These are phyloP conservation scores for Emydoidea blandingii DNA, from an alignment of 2,797 vertebrate species.

Conservation along the genomic window DNA sequence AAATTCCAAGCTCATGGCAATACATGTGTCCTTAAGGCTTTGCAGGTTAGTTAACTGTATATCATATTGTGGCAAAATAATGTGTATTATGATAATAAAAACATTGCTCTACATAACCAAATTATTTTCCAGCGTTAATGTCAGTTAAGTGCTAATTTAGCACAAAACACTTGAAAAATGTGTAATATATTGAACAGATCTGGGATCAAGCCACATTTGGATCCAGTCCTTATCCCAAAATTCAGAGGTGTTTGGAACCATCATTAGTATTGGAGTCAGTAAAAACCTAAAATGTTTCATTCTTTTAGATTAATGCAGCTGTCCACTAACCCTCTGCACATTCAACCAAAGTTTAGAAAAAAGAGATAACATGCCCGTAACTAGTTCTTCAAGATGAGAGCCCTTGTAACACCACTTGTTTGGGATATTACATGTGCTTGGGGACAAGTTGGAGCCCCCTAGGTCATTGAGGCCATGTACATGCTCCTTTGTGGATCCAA, in stretches of 20 bases:
- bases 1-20: conserved; percentile 78
- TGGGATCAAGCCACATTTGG: not conserved
- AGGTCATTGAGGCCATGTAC: not conserved
- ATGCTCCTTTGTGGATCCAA: not conserved
- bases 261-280: not conserved
- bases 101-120: not conserved
- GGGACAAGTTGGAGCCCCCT: not conserved
- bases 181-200: not conserved
- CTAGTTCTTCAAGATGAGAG: not conserved
- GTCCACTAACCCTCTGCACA: not conserved
- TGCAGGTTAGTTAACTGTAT: conserved; percentile 80
- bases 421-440: not conserved
- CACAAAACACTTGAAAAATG: not conserved
- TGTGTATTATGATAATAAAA: not conserved
- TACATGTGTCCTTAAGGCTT: conserved; percentile 82
- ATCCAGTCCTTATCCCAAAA: not conserved
- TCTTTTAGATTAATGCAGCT: not conserved
- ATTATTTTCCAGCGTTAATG: not conserved
- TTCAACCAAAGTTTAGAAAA: not conserved
- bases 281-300: not conserved
- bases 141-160: not conserved
- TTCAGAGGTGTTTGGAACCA: not conserved
- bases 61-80: not conserved
- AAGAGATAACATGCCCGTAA: not conserved
- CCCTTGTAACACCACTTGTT: not conserved